These are phyloP conservation scores for Rhinogobio ventralis DNA, from an alignment of 2,797 vertebrate species.

Conservation along the genomic window DNA sequence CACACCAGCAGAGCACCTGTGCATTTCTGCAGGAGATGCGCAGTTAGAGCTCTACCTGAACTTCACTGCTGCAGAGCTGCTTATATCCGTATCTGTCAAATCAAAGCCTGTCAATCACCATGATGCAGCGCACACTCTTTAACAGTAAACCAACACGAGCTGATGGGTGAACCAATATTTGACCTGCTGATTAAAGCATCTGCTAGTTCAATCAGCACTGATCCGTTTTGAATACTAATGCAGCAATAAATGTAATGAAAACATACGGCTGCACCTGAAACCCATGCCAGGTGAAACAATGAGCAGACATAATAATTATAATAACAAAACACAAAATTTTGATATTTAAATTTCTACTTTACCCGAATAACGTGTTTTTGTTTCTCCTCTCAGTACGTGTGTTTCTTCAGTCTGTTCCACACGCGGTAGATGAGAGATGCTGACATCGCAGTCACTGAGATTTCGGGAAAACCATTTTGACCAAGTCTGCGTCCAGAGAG, in stretches of 20 bases:
- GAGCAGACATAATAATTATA: background rate
- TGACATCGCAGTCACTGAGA: conserved; percentile 50
- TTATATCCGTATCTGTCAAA: background rate
- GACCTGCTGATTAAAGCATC: conserved; percentile 36
- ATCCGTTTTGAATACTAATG: conserved; percentile 7
- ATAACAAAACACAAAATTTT: background rate
- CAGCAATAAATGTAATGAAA: background rate
- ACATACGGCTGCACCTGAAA: conserved; percentile 1
- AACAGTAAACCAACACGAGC: conserved; percentile 34
- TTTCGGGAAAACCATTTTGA: conserved; percentile 39
- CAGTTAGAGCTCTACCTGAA: conserved; percentile 43
- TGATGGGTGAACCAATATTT: conserved; percentile 22
- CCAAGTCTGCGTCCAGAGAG: conserved; percentile 42
- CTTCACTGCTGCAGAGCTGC: conserved; percentile 52
- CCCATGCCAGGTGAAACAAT: conserved; percentile 4
- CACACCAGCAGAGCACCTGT: conserved; percentile 47
- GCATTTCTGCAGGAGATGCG: conserved; percentile 49
- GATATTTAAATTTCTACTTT: conserved; percentile 16
- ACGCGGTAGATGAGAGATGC: conserved; percentile 47
- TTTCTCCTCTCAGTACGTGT: background rate
- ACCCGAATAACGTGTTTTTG: conserved; percentile 19
- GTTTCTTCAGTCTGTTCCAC: conserved; percentile 54
- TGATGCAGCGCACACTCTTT: conserved; percentile 5
- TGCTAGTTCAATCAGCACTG: background rate
- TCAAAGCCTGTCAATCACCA: conserved; percentile 12